These are phyloP conservation scores for Ypsolopha sequella DNA, from an alignment of 2,888 invertebrate species.

Conservation along the genomic window DNA sequence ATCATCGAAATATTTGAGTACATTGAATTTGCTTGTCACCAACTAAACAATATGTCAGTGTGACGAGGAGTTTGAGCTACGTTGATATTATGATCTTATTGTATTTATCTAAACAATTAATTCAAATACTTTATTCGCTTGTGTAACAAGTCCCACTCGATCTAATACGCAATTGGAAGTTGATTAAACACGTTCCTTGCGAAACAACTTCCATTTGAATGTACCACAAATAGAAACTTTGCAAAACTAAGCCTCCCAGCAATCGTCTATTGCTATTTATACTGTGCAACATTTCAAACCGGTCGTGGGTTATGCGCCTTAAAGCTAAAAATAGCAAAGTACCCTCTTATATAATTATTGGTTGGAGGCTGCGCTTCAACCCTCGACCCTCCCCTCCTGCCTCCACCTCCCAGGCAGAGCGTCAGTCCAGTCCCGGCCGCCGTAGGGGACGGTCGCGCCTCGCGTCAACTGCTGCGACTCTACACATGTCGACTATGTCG, in stretches of 20 bases:
- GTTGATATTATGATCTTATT: too few species aligned
- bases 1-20: too few species aligned
- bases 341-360: slow-evolving; percentile 61
- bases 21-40: too few species aligned
- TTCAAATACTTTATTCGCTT: too few species aligned
- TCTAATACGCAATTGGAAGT: not conserved
- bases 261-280: slow-evolving; percentile 31
- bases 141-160: not conserved
- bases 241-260: slow-evolving; percentile 19
- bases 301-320: slow-evolving; percentile 21
- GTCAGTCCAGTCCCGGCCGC: slow-evolving; percentile 34
- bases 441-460: slow-evolving; percentile 22
- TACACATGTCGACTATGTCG: slow-evolving; percentile 14
- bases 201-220: slow-evolving; percentile 8
- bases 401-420: slow-evolving; percentile 9
- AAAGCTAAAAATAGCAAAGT: slow-evolving; percentile 53
- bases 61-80: too few species aligned
- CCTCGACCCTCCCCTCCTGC: too few species aligned
- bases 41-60: too few species aligned
- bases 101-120: too few species aligned
- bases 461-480: not conserved
- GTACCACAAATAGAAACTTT: slow-evolving; percentile 41
- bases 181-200: slow-evolving; percentile 1
- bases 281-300: slow-evolving; percentile 10
- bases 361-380: slow-evolving; percentile 45